Evolutionary conservation across 2,797 vertebrate species (phyloP).

Genomic region (Melanotaenia pygmaea): DNA sequence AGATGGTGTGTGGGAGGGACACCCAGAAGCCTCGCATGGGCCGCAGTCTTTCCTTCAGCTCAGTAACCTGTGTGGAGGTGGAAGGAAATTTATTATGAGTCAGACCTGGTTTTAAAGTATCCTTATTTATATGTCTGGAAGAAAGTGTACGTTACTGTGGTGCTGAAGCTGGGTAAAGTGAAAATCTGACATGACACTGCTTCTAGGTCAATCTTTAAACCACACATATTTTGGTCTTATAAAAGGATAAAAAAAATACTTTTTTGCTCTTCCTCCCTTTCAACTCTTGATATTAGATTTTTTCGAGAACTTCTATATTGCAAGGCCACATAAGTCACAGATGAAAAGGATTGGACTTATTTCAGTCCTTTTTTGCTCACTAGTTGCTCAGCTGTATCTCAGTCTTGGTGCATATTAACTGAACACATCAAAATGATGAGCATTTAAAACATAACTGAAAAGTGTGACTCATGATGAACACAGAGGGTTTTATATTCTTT

Average conservation of each 20-base stretch:
- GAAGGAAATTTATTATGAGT: conserved; percentile 64
- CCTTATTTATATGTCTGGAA: conserved; percentile 54
- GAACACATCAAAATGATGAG: not conserved
- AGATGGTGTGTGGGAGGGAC: conserved; percentile 88
- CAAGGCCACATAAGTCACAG: conserved; percentile 14
- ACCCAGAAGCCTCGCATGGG: conserved; percentile 91
- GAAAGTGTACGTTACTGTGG: conserved; percentile 48
- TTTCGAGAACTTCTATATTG: conserved; percentile 21
- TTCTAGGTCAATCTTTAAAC: conserved; percentile 33
- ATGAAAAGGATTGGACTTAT: conserved; percentile 6
- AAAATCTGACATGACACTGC: conserved; percentile 37
- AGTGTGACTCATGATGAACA: not conserved
- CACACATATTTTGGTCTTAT: conserved; percentile 33
- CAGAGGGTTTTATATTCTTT: not conserved
- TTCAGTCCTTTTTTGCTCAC: not conserved
- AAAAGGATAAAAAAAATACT: conserved; percentile 37
- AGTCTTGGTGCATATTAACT: not conserved
- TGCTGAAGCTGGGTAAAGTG: conserved; percentile 38
- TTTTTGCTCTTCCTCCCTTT: not conserved
- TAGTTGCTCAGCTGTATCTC: not conserved
- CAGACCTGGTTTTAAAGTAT: conserved; percentile 58
- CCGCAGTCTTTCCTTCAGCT: conserved; percentile 87
- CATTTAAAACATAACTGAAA: not conserved
- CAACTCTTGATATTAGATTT: conserved; percentile 34
- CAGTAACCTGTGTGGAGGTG: conserved; percentile 83